Base-by-base conservation (phyloP, 1,140 invertebrate species). In the Odontomachus brunneus region DNA sequence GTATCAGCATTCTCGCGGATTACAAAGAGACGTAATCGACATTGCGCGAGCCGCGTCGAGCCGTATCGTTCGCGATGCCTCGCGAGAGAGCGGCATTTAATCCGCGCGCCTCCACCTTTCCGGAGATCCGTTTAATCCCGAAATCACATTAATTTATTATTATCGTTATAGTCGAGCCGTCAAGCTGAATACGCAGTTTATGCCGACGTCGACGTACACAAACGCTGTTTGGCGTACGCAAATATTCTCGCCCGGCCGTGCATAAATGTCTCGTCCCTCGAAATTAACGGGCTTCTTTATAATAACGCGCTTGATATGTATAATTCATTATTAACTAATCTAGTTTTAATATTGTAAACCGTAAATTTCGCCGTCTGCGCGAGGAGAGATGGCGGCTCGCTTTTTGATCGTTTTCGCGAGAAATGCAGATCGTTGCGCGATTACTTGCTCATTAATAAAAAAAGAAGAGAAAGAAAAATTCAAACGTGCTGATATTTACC, bases 1-100 rank as follows among this genome's bases (percentile, higher is more conserved):
- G 65, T 71, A 71, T 51, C 60, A 57, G 44, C 63, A 38, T 59
- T 26, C 60, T 80, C 75, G 51, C 65, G 75, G 75, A 78, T 78
- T 78, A 78, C 63, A 69, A 2, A 75, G 48, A 53, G 4, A 69
- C 65, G n/a, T 49, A 29, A 48, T 71, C 55, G 33, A 22, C 72
- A n/a, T 26, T 33, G 62, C 48, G 29, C 49, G 49, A 38, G 57
- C 38, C 59, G 59, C 38, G 48, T 29, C n/a, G 29, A 33, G 29
- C 29, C 24, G 73, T 63, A 63, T 75, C 38, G 57, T 48, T 75
- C 29, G 29, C 15, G n/a, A n/a, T 19, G 22, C 17, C 17, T 62
- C 29, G 11, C 12, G 38, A 44, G 38, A 33, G 38, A 19, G 51
- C 3, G 65, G 48, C 11, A 80, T 44, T 55, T 69, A 80, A 80